Evolutionary conservation across 2,113 vertebrate species (phyloP).

Genomic region (Myrmecobius fasciatus): DNA sequence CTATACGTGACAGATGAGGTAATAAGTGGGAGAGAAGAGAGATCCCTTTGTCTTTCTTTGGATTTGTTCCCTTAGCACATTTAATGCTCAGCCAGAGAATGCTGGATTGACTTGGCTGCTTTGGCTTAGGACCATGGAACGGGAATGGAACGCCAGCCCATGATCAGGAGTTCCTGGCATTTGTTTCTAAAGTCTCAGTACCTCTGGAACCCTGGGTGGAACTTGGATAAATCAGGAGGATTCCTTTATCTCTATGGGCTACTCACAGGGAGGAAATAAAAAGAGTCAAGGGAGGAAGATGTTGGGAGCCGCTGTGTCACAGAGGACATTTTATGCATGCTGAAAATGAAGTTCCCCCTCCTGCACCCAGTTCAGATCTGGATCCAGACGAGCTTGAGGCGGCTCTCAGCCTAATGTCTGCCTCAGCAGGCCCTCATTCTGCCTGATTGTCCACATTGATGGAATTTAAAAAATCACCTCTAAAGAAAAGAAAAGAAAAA

Average conservation of each 20-base stretch:
- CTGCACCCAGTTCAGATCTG: background rate
- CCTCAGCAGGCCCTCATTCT: background rate
- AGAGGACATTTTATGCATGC: background rate
- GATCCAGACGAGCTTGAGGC: conserved; percentile 21
- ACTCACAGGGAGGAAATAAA: background rate
- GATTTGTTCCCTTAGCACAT: too few species aligned
- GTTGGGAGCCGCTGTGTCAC: background rate
- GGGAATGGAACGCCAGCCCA: background rate
- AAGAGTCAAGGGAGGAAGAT: background rate
- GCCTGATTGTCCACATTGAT: background rate
- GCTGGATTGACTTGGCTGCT: background rate
- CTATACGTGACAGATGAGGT: background rate
- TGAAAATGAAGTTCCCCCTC: conserved; percentile 8
- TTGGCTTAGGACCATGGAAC: background rate
- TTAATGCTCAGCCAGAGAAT: background rate
- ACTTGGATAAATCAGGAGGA: background rate
- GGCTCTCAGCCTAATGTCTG: background rate
- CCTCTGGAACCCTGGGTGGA: background rate
- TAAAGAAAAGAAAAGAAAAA: background rate
- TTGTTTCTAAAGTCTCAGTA: conserved; percentile 10
- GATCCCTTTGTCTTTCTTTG: background rate
- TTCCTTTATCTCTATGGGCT: background rate
- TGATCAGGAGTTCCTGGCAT: background rate
- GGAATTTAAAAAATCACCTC: background rate
- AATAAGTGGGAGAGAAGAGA: background rate